phyloP scores from a whole-genome alignment of 2,797 vertebrate genomes.

The Cryptoblepharus egeriae region DNA sequence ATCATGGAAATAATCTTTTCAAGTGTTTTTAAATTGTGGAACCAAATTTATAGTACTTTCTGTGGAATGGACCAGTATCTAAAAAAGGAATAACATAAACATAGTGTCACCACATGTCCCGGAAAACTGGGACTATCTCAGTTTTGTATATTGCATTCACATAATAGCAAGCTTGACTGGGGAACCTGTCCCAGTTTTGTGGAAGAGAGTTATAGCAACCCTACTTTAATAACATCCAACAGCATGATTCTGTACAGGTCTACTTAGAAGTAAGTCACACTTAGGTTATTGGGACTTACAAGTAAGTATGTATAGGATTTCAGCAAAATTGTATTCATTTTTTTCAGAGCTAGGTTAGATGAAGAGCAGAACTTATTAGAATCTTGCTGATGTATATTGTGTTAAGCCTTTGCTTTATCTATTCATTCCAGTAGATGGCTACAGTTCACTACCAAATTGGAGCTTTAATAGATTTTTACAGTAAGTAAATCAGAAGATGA shows the following conservation, averaged over 20 bases:
- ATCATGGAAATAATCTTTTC: conserved; percentile 21
- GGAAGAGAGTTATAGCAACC: too few relatives aligned
- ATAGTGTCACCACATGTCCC: too few relatives aligned
- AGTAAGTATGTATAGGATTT: too few relatives aligned
- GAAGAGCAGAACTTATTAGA: conserved; percentile 62
- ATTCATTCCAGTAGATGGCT: conserved; percentile 89
- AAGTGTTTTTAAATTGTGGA: conserved; percentile 21
- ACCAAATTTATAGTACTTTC: conserved; percentile 37
- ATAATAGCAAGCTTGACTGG: too few relatives aligned
- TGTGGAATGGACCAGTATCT: conserved; percentile 45
- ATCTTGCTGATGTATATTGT: conserved; percentile 66
- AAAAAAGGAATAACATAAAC: too few relatives aligned
- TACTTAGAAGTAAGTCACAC: too few relatives aligned
- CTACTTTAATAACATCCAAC: conserved; percentile 54
- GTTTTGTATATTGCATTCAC: too few relatives aligned
- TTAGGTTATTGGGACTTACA: too few relatives aligned
- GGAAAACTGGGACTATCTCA: too few relatives aligned
- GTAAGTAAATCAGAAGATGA: conserved; percentile 82
- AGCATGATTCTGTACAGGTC: too few relatives aligned
- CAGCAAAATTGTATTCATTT: conserved; percentile 53
- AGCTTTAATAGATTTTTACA: conserved; percentile 77
- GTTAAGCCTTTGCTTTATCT: conserved; percentile 77
- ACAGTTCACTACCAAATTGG: conserved; percentile 84
- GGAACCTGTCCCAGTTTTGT: too few relatives aligned
- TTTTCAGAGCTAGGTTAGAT: conserved; percentile 49